phyloP scores from a whole-genome alignment of 2,113 vertebrate species.

The Rhineura floridana region DNA sequence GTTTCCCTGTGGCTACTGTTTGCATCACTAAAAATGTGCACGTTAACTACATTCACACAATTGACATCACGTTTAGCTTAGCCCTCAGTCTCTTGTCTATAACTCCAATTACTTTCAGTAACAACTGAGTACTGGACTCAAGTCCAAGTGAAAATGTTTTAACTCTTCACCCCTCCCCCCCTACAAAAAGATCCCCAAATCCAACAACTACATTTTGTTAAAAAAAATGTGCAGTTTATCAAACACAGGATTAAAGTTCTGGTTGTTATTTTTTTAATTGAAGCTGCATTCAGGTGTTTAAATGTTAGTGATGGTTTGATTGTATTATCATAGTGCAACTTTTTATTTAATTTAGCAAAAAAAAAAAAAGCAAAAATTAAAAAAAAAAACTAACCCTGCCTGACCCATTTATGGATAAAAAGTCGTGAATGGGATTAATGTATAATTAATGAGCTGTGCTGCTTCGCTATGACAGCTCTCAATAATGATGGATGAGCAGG shows the following conservation, averaged over 20 bases:
- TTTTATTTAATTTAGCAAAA: slow-evolving; percentile 46
- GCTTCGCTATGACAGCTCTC: slow-evolving; percentile 44
- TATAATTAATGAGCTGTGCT: slow-evolving; percentile 68
- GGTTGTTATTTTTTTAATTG: background rate
- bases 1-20: background rate
- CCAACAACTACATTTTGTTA: background rate
- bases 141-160: background rate
- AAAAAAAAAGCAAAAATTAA: background rate
- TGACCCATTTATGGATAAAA: slow-evolving; percentile 62
- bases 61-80: background rate
- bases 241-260: background rate
- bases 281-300: slow-evolving; percentile 37
- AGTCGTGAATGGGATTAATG: slow-evolving; percentile 66
- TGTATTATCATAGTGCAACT: slow-evolving; percentile 21
- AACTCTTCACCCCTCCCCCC: background rate
- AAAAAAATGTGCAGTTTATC: background rate
- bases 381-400: slow-evolving; percentile 2
- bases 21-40: background rate
- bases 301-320: slow-evolving; percentile 36
- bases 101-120: background rate
- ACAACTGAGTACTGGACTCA: background rate
- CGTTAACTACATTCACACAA: background rate
- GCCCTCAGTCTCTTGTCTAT: too few species aligned
- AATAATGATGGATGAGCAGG: slow-evolving; percentile 72
- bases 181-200: background rate